Percentiles rank a stretch among this genome's conserved stretches.
Evolutionary conservation across 2,797 vertebrate genomes (phyloP).

Genomic region (Amblyopsis hoosieri): DNA sequence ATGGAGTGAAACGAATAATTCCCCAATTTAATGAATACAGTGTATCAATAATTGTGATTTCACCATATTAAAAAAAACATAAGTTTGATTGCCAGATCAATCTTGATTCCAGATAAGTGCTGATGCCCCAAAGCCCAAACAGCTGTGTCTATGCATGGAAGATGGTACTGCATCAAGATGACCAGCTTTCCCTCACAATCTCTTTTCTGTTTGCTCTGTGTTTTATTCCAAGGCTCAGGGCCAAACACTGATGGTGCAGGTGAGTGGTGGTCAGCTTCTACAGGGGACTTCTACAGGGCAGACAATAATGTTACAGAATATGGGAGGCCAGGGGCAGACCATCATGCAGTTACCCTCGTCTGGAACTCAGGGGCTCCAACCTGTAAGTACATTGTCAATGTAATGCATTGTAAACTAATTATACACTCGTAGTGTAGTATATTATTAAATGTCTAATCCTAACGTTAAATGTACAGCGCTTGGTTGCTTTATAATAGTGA

Average conservation of each 20-base stretch:
- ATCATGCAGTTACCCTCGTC: conserved; percentile 90
- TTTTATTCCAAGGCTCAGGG: conserved; percentile 79
- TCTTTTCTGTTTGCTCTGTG: background rate
- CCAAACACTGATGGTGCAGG: conserved; percentile 90
- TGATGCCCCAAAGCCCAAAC: too few species aligned
- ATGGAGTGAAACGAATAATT: background rate
- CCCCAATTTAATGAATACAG: too few species aligned
- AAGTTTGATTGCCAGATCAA: too few species aligned
- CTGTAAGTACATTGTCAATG: conserved; percentile 69
- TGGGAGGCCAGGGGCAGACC: conserved; percentile 88
- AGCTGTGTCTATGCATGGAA: too few species aligned
- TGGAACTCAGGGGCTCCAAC: conserved; percentile 86
- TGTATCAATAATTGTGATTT: conserved; percentile 51
- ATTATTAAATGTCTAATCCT: too few species aligned
- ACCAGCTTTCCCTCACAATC: background rate
- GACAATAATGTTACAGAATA: conserved; percentile 90
- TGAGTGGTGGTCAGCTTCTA: conserved; percentile 88
- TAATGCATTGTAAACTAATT: background rate
- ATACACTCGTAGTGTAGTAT: too few species aligned
- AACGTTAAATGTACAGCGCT: too few species aligned
- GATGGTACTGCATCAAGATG: too few species aligned
- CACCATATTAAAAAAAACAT: background rate
- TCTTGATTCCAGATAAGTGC: too few species aligned
- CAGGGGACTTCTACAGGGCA: conserved; percentile 84
- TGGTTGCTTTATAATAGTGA: too few species aligned